Base-by-base conservation (phyloP, 2,888 invertebrate genomes). In the Rhagonycha fulva region DNA sequence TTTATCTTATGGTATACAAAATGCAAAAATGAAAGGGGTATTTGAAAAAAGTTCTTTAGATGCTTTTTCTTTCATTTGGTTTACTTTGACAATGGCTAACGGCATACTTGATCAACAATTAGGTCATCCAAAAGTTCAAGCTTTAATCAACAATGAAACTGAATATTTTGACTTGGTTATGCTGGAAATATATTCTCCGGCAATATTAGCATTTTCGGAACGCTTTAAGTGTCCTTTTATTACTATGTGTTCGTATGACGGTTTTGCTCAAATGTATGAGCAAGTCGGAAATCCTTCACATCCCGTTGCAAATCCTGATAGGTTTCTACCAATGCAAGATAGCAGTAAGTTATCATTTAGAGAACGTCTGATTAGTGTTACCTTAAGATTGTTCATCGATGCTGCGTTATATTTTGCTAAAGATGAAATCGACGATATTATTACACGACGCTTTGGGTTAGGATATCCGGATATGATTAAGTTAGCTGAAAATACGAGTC, bases 141-240 rank as follows among this genome's bases (percentile, higher is more conserved):
- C 82, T 47, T 69, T 87, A 11, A 84, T 87, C 12, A 80, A 84
- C 14, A 82, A 85, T 76, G 73, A 82, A 60, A 81, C 78, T 14
- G 80, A 81, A 19, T 68, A 83, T 5, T 87, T 86, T 72, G 87
- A 87, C 80, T 76, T 87, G 70, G 77, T 87, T 2, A 83, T 87
- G 60, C 81, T 84, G 5, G 87, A 87, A 80, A 82, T 81, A 3
- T 81, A 83, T 14, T 11, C n/a, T 7, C 47, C 47, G 7, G 1
- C 1, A n/a, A 5, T n/a, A 47, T 47, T n/a, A n/a, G 83, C 83
- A 2, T 85, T 87, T 74, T 80, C 82, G 24, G 82, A 85, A 81
- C 81, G 81, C 70, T 87, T 86, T 72, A 80, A 85, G 12, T 83
- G 84, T 76, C 87, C 87, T 0, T 80, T n/a, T n/a, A n/a, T n/a